A percentile compares a stretch with the other conserved stretches of the same genome.
Evolutionary conservation across 2,888 invertebrate species (phyloP).

Genomic region (Phasia obesa): DNA sequence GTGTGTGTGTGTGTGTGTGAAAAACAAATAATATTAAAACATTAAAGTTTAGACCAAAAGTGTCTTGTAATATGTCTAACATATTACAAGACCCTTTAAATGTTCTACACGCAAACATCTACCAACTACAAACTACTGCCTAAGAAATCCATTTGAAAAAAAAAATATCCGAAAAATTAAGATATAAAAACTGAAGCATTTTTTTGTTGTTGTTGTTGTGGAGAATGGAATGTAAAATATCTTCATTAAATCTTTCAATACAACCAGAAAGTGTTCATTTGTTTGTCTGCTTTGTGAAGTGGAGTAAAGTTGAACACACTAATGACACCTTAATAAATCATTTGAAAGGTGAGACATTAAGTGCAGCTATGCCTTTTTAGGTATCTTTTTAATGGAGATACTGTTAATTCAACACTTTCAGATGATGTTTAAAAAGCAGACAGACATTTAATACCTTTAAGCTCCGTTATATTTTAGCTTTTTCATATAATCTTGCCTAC

Average conservation of each 20-base stretch:
- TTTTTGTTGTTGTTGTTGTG: not conserved
- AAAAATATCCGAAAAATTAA: not conserved
- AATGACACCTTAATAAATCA: slow-evolving; percentile 82
- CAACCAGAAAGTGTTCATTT: not conserved
- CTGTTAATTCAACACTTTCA: slow-evolving; percentile 54
- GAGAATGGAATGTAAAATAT: slow-evolving; percentile 11
- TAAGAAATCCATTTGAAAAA: slow-evolving; percentile 76
- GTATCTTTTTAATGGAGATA: slow-evolving; percentile 44
- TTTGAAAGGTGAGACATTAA: slow-evolving; percentile 80
- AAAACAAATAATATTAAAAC: not conserved
- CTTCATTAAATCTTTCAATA: slow-evolving; percentile 75
- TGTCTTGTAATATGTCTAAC: slow-evolving; percentile 54
- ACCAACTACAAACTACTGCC: slow-evolving; percentile 74
- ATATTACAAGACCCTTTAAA: no score
- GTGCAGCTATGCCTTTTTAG: slow-evolving; percentile 60
- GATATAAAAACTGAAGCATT: not conserved
- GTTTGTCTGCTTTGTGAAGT: slow-evolving; percentile 44
- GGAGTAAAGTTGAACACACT: slow-evolving; percentile 70
- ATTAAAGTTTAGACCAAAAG: slow-evolving; percentile 12
- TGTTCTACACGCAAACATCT: not conserved
- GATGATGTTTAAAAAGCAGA: not conserved
- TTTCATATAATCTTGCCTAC: not conserved
- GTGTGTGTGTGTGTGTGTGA: no score
- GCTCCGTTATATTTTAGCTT: slow-evolving; percentile 28
- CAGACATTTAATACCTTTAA: slow-evolving; percentile 23